phyloP scores from a whole-genome alignment of 2,113 vertebrate species.

The Hypanus sabinus region DNA sequence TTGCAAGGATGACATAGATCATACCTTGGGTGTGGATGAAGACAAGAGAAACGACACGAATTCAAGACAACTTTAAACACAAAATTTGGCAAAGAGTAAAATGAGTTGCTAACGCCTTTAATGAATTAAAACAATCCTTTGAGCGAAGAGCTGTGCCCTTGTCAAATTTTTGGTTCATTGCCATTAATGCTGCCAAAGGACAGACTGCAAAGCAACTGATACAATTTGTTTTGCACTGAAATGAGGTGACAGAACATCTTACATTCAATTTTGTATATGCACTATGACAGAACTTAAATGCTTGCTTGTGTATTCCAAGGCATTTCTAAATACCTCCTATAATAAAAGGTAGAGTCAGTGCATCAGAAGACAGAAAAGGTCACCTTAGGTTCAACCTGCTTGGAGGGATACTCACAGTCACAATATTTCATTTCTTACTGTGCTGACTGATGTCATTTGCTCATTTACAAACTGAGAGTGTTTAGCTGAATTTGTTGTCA shows the following conservation, averaged over 20 bases:
- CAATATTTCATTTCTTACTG: slow-evolving; percentile 40
- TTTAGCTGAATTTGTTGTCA: slow-evolving; percentile 49
- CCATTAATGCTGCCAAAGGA: background rate
- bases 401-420: background rate
- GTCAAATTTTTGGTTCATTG: slow-evolving; percentile 2
- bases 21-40: background rate
- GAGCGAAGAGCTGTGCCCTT: background rate
- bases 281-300: slow-evolving; percentile 4
- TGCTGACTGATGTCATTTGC: slow-evolving; percentile 65
- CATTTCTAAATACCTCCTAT: background rate
- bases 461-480: slow-evolving; percentile 62
- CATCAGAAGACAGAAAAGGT: background rate
- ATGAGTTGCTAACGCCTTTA: background rate
- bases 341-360: background rate
- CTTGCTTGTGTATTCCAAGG: background rate
- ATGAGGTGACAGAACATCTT: slow-evolving; percentile 16
- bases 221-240: slow-evolving; percentile 9
- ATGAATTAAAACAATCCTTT: slow-evolving; percentile 22
- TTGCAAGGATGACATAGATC: background rate
- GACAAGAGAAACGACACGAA: background rate
- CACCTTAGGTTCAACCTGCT: slow-evolving; percentile 2
- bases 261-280: background rate
- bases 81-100: background rate
- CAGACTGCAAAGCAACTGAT: background rate
- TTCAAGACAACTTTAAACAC: background rate